Conservation (phyloP, 2,797 vertebrate species). For the Hippoglossus hippoglossus region DNA sequence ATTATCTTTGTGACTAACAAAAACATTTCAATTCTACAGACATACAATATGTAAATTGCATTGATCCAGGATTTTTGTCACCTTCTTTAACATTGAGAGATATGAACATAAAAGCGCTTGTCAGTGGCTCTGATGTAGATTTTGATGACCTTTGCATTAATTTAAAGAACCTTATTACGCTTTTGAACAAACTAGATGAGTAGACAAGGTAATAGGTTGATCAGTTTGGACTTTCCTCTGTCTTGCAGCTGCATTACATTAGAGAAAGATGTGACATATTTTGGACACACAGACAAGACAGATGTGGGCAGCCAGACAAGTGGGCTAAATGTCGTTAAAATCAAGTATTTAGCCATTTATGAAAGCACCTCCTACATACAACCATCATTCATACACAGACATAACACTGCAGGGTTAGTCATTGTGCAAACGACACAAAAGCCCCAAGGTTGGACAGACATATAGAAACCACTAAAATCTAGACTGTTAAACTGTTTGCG, state of each 20-base stretch:
- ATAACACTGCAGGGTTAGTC: conserved; percentile 44
- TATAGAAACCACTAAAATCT: conserved; percentile 34
- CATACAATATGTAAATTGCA: too few species aligned
- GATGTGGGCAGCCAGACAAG: conserved; percentile 55
- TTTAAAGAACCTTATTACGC: too few species aligned
- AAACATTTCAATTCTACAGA: too few species aligned
- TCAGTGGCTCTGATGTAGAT: too few species aligned
- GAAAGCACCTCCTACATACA: conserved; percentile 31
- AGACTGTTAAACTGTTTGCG: conserved; percentile 11
- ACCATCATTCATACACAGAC: conserved; percentile 17
- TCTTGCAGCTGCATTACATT: conserved; percentile 5
- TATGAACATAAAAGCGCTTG: too few species aligned
- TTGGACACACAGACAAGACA: conserved; percentile 19
- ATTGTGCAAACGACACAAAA: conserved; percentile 60
- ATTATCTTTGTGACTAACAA: too few species aligned
- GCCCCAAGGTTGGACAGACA: conserved; percentile 40
- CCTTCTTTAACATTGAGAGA: too few species aligned
- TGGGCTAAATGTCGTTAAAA: conserved; percentile 49
- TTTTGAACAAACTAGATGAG: too few species aligned
- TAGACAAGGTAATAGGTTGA: neutral
- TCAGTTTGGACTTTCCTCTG: conserved; percentile 30
- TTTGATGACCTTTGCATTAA: too few species aligned
- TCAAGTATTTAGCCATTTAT: conserved; percentile 43
- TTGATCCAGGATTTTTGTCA: too few species aligned
- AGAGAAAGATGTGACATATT: conserved; percentile 17